Base-by-base conservation (phyloP, 2,888 invertebrate genomes). In the Meteorus colon region DNA sequence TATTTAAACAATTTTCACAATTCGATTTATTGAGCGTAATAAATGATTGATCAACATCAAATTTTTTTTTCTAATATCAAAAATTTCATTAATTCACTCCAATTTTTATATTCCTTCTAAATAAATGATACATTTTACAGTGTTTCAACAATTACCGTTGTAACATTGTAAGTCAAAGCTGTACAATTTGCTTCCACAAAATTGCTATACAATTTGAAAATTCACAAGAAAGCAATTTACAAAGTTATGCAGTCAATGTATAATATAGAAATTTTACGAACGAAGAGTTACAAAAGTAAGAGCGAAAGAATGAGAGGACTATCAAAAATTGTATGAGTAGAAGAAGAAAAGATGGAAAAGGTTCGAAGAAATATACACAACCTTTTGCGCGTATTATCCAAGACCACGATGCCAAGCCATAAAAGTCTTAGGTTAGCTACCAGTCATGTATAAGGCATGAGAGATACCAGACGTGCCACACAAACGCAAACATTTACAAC, bases 381-480 rank as follows among this genome's bases (percentile, higher is more conserved):
- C 65, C 79, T 81, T 81, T 81, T 80, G 80, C 81, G 76, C 79
- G 80, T 81, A 81, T 84, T 84, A 82, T 81, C 80, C 78, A 19
- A 67, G 72, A 41, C 41, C 41, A 1, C 41, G 41, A 12, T 62
- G 75, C 65, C 78, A 76, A 80, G 77, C 74, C 81, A 82, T 82
- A 84, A 84, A 83, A 83, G 77, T 80, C 79, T 63, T 69, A 80
- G 77, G 24, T 82, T 83, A 84, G 83, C 86, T 84, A 83, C 83
- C 84, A 80, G 82, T 81, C 83, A 86, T 86, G 86, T 86, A 81
- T 84, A 85, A 85, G 76, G 82, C 83, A 86, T 84, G 84, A 85
- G 82, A 74, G 71, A 14, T 55, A 19, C 55, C 69, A 72, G 8
- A 34, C 51, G 27, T 24, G 12, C 60, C 19, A 34, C 59, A 16